Evolutionary conservation across 2,888 invertebrate genomes (phyloP).

Genomic region (Thelaira solivaga): DNA sequence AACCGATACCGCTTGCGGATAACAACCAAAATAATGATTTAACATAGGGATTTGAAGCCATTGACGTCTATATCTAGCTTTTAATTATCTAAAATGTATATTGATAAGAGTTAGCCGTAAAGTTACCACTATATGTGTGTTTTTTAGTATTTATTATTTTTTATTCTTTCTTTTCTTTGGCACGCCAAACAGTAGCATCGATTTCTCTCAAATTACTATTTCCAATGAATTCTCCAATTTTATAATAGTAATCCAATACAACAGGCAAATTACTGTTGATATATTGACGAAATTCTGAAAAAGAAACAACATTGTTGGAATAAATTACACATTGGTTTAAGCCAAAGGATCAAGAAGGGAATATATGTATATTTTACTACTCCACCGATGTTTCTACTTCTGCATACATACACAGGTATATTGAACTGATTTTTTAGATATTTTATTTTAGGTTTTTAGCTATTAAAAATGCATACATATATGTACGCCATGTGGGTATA

Average conservation of each 20-base stretch:
- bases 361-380: too few species aligned
- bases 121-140: background rate
- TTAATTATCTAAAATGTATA: background rate
- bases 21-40: slow-evolving; percentile 80
- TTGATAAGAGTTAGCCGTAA: too few species aligned
- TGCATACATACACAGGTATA: too few species aligned
- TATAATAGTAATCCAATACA: slow-evolving; percentile 84
- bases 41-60: slow-evolving; percentile 74
- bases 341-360: too few species aligned
- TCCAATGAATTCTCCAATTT: slow-evolving; percentile 82
- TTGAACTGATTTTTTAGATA: too few species aligned
- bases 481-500: too few species aligned
- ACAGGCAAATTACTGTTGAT: slow-evolving; percentile 82
- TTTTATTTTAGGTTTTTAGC: too few species aligned
- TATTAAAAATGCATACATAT: too few species aligned
- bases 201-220: slow-evolving; percentile 78
- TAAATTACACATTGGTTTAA: too few species aligned
- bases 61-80: slow-evolving; percentile 61
- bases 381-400: too few species aligned
- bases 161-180: slow-evolving; percentile 68
- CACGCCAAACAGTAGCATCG: slow-evolving; percentile 80
- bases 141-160: background rate
- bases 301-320: background rate
- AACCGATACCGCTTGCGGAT: slow-evolving; percentile 81
- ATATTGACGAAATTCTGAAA: slow-evolving; percentile 83